Percentiles rank a stretch among this genome's conserved stretches.
Evolutionary conservation across 2,113 vertebrate species (phyloP).

Genomic region (Chlorodrepanis virens): DNA sequence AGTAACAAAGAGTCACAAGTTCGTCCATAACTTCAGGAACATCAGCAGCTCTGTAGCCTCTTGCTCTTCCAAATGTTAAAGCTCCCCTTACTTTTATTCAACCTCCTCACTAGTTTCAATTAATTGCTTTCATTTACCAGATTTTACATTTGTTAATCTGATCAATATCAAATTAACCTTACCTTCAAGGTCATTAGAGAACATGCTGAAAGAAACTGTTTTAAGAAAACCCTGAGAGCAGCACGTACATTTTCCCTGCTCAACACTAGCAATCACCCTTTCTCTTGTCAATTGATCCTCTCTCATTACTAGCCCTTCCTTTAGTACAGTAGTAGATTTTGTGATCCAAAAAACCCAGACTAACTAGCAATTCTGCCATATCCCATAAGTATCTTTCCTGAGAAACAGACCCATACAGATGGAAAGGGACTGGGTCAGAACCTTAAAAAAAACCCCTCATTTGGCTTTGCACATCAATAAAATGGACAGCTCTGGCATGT

Average conservation of each 20-base stretch:
- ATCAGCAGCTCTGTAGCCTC: not conserved
- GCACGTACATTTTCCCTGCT: not conserved
- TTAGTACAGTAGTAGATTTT: not conserved
- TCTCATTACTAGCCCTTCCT: not conserved
- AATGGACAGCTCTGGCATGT: not conserved
- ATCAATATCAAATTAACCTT: constrained; percentile 68
- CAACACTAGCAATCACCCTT: not conserved
- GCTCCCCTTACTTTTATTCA: constrained; percentile 38
- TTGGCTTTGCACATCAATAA: not conserved
- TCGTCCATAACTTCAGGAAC: not conserved
- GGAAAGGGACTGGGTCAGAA: not conserved
- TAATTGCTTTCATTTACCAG: constrained; percentile 54
- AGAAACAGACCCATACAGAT: not conserved
- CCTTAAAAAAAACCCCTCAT: accelerated
- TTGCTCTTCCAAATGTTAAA: constrained; percentile 34
- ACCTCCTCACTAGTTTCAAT: constrained; percentile 39
- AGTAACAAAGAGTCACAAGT: not conserved
- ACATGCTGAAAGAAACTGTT: not conserved
- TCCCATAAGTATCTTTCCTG: too few species aligned
- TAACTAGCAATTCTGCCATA: not conserved
- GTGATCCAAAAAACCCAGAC: not conserved
- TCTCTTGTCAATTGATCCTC: not conserved
- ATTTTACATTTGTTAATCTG: constrained; percentile 62
- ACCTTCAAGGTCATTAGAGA: constrained; percentile 44
- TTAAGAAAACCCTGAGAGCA: not conserved